These are phyloP conservation scores for Pogonognathellus flavescens DNA, from an alignment of 1,140 invertebrate species.

Conservation along the genomic window DNA sequence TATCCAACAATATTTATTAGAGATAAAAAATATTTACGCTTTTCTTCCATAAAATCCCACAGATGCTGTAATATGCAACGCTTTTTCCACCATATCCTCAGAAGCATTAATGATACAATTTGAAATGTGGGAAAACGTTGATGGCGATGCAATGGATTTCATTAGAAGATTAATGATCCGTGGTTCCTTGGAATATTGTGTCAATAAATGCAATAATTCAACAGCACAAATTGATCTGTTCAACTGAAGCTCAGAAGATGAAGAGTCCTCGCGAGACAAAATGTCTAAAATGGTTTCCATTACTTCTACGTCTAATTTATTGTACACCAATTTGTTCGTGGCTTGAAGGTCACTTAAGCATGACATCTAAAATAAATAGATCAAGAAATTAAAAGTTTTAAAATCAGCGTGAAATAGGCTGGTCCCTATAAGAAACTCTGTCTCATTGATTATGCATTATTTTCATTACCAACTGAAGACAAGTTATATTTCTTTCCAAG, in stretches of 20 bases:
- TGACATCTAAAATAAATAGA: background rate
- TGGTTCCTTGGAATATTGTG: background rate
- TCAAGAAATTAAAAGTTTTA: background rate
- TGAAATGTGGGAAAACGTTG: conserved; percentile 1
- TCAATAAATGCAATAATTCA: background rate
- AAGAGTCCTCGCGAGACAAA: background rate
- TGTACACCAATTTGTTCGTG: background rate
- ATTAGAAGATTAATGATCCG: conserved; percentile 15
- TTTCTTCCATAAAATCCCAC: conserved; percentile 18
- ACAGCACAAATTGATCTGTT: conserved; percentile 6
- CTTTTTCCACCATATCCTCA: conserved; percentile 6
- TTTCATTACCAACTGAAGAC: conserved; percentile 1
- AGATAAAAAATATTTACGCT: background rate
- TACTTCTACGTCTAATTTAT: background rate
- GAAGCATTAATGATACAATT: conserved; percentile 34
- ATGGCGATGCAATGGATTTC: background rate
- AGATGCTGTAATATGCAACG: conserved; percentile 11
- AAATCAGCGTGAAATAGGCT: too few species aligned
- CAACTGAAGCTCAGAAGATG: background rate
- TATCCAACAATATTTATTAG: background rate
- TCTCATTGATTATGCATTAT: background rate
- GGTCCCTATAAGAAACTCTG: too few species aligned
- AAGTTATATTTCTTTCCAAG: background rate
- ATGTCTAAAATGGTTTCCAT: background rate
- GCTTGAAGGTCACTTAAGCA: background rate